These are phyloP conservation scores for Chrysolina oricalcia DNA, from an alignment of 2,888 invertebrate species.

Conservation along the genomic window DNA sequence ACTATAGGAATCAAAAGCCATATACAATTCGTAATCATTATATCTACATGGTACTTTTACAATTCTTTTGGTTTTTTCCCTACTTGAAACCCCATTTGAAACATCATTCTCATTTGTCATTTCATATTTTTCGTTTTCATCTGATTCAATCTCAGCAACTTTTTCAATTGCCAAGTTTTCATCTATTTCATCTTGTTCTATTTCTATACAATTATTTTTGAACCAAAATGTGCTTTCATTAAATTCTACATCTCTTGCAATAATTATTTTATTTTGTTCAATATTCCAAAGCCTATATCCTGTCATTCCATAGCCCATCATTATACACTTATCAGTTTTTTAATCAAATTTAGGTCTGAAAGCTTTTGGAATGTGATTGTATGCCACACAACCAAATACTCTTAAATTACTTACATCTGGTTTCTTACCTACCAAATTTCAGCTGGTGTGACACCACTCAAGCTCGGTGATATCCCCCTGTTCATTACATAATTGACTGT, in stretches of 20 bases:
- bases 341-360: slow-evolving; percentile 32
- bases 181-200: not conserved
- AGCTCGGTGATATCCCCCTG: slow-evolving; percentile 3
- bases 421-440: slow-evolving; percentile 33
- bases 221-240: slow-evolving; percentile 44
- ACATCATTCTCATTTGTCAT: not conserved
- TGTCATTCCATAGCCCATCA: slow-evolving; percentile 47
- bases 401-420: slow-evolving; percentile 31
- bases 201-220: slow-evolving; percentile 13
- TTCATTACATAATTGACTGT: slow-evolving; percentile 16
- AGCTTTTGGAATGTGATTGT: slow-evolving; percentile 23
- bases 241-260: slow-evolving; percentile 48
- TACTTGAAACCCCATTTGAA: not conserved
- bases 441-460: slow-evolving; percentile 5
- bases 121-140: not conserved
- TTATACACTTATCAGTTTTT: slow-evolving; percentile 45
- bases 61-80: slow-evolving; percentile 36
- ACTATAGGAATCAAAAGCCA: slow-evolving; percentile 45
- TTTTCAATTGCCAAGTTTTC: not conserved
- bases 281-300: slow-evolving; percentile 47
- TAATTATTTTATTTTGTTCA: slow-evolving; percentile 38
- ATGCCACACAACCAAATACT: slow-evolving; percentile 21
- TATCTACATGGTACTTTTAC: slow-evolving; percentile 38
- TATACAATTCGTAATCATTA: slow-evolving; percentile 43
- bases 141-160: not conserved